phyloP scores from a whole-genome alignment of 2,888 invertebrate genomes.

The Agrilus cyanescens region DNA sequence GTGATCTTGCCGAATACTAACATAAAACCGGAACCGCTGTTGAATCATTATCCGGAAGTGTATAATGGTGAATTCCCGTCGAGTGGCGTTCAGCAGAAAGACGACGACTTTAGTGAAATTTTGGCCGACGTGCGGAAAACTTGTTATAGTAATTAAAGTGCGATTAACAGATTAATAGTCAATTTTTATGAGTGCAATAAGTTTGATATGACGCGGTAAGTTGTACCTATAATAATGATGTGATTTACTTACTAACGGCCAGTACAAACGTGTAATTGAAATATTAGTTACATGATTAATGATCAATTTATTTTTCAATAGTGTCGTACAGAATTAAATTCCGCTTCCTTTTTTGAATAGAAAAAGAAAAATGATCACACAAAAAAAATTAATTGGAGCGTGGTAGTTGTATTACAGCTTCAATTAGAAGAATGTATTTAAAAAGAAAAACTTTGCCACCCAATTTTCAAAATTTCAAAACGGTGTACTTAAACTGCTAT shows the following conservation, averaged over 20 bases:
- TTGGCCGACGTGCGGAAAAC: slow-evolving; percentile 80
- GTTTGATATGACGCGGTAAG: slow-evolving; percentile 1
- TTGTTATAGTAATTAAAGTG: slow-evolving; percentile 56
- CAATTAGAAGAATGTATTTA: no score
- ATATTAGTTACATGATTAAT: no score
- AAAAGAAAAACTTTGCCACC: no score
- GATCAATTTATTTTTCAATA: no score
- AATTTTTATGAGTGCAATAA: slow-evolving; percentile 6
- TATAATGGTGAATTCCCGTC: slow-evolving; percentile 26
- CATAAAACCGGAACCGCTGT: slow-evolving; percentile 31
- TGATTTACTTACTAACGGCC: background rate
- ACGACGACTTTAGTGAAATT: slow-evolving; percentile 82
- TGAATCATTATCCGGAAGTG: slow-evolving; percentile 20
- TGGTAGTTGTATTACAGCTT: no score
- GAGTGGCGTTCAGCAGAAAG: slow-evolving; percentile 42
- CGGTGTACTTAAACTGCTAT: no score
- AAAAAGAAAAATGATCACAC: no score
- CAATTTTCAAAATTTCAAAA: no score
- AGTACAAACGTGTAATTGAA: no score
- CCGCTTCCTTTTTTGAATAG: no score
- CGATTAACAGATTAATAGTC: slow-evolving; percentile 5
- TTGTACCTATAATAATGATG: slow-evolving; percentile 1
- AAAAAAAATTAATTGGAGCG: no score
- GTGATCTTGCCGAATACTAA: slow-evolving; percentile 44
- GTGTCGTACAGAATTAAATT: no score